Evolutionary conservation across 1,140 invertebrate genomes (phyloP).

Genomic region (Drosophila prosaltans): DNA sequence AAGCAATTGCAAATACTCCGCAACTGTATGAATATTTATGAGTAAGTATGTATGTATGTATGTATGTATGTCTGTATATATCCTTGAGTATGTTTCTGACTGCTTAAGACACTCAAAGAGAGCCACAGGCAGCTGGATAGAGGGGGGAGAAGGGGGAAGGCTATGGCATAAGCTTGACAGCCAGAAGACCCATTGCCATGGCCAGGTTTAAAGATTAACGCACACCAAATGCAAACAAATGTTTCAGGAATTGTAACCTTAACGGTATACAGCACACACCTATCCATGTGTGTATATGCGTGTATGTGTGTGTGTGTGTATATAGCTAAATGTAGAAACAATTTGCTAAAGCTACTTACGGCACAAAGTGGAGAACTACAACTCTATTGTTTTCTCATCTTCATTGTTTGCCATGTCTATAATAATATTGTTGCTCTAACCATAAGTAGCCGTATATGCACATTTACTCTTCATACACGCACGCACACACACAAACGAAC

Average conservation of each 20-base stretch:
- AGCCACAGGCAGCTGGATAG: neutral
- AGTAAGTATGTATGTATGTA: slow-evolving; percentile 41
- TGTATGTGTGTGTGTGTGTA: slow-evolving; percentile 10
- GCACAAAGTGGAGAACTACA: slow-evolving; percentile 40
- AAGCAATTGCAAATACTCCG: slow-evolving; percentile 75
- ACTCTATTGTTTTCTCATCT: slow-evolving; percentile 55
- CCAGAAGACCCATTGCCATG: slow-evolving; percentile 32
- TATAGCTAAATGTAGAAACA: slow-evolving; percentile 23
- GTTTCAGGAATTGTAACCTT: slow-evolving; percentile 25
- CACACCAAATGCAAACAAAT: slow-evolving; percentile 52
- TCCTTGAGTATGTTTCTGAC: slow-evolving; percentile 30
- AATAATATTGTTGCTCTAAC: slow-evolving; percentile 12
- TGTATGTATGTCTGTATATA: slow-evolving; percentile 34
- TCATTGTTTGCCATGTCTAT: slow-evolving; percentile 43
- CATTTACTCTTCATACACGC: neutral
- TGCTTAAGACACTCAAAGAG: slow-evolving; percentile 69
- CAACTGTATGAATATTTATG: slow-evolving; percentile 75
- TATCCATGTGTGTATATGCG: slow-evolving; percentile 7
- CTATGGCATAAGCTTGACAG: slow-evolving; percentile 24
- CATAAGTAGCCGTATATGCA: slow-evolving; percentile 12
- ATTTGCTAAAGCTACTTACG: slow-evolving; percentile 47
- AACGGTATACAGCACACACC: neutral
- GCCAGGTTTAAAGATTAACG: slow-evolving; percentile 65
- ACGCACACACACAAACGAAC: neutral
- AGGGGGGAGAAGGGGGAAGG: neutral